Evolutionary conservation across 2,797 vertebrate species (phyloP).

Genomic region (Megaceryle alcyon): DNA sequence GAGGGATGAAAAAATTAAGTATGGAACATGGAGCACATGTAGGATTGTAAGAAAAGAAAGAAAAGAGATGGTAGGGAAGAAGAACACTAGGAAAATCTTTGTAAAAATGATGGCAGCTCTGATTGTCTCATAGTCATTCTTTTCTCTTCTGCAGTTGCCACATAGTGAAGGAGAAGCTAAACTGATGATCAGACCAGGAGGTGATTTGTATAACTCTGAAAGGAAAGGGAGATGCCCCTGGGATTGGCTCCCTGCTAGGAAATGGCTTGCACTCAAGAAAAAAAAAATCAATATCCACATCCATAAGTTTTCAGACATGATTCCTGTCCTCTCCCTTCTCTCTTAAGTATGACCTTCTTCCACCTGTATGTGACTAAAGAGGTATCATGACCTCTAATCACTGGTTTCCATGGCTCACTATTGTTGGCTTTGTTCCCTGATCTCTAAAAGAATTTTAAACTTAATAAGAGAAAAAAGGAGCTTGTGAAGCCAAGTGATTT

Average conservation of each 20-base stretch:
- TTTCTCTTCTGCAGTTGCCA: background rate
- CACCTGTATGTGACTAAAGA: background rate
- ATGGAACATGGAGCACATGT: background rate
- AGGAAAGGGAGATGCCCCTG: background rate
- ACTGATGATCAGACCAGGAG: background rate
- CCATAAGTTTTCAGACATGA: background rate
- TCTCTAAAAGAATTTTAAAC: conserved; percentile 1
- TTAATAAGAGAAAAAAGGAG: conserved; percentile 1
- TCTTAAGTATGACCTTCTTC: background rate
- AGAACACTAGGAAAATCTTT: background rate
- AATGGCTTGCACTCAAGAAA: background rate
- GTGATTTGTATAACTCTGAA: background rate
- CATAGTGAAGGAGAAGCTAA: background rate
- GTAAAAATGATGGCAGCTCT: background rate
- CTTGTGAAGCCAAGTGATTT: conserved; percentile 14
- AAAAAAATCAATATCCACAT: background rate
- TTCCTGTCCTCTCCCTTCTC: background rate
- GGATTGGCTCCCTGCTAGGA: background rate
- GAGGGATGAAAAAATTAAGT: background rate
- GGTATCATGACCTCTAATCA: background rate
- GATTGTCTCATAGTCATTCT: background rate
- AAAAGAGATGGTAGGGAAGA: background rate
- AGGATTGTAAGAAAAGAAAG: background rate
- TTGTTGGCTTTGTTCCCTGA: background rate
- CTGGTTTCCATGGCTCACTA: background rate